Conservation (phyloP, 2,113 vertebrate genomes). For the Polyodon spathula region DNA sequence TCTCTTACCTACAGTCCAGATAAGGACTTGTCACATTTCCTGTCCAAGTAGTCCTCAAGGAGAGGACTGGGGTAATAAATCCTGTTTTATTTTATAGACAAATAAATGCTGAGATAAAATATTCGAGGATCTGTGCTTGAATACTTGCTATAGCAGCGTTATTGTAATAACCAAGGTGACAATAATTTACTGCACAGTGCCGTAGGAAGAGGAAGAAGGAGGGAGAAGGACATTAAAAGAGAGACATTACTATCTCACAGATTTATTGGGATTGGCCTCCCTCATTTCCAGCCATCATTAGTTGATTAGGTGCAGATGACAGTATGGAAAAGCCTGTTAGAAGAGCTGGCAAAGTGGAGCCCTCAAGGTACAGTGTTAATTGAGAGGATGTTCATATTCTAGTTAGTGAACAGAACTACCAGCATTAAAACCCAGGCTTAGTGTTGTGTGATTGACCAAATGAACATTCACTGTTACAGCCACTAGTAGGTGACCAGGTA, state of each 20-base stretch:
- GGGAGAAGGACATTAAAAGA: constrained; percentile 69
- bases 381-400: constrained; percentile 55
- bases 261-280: constrained; percentile 74
- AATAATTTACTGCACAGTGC: constrained; percentile 70
- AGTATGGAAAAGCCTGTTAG: constrained; percentile 52
- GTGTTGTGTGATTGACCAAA: constrained; percentile 34
- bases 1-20: constrained; percentile 35
- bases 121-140: constrained; percentile 60
- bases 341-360: constrained; percentile 46
- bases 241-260: constrained; percentile 66
- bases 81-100: constrained; percentile 76
- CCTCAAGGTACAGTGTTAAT: constrained; percentile 56
- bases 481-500: too few relatives aligned
- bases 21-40: constrained; percentile 53
- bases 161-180: constrained; percentile 63
- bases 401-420: constrained; percentile 47
- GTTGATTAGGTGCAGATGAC: constrained; percentile 74
- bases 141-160: constrained; percentile 58
- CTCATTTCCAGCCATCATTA: constrained; percentile 77
- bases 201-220: constrained; percentile 58
- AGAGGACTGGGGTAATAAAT: constrained; percentile 64
- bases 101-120: constrained; percentile 83
- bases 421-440: constrained; percentile 40
- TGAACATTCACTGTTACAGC: constrained; percentile 28
- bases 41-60: constrained; percentile 59